A percentile compares a stretch with the other conserved stretches of the same genome.
Conservation (phyloP, 1,140 invertebrate species). For the Pachyrhynchus sulphureomaculatus region DNA sequence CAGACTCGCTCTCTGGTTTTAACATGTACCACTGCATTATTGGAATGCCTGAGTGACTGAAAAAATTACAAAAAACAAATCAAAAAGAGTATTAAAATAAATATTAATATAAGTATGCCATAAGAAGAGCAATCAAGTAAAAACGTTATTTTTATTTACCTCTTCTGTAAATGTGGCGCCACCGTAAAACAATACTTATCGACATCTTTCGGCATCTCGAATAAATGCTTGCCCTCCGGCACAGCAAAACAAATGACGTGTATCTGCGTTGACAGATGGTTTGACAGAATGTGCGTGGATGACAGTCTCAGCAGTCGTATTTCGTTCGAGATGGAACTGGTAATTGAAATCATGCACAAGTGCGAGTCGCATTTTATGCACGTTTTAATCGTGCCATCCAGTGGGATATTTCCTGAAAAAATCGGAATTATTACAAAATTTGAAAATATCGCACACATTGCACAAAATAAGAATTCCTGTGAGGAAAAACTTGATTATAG, state of each 20-base stretch:
- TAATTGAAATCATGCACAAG: conserved; percentile 55
- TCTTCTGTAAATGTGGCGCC: conserved; percentile 51
- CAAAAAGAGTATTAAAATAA: too few species aligned
- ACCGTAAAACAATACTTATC: conserved; percentile 50
- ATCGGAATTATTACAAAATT: not conserved
- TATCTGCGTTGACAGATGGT: conserved; percentile 55
- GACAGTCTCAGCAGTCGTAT: conserved; percentile 57
- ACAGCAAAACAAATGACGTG: conserved; percentile 55
- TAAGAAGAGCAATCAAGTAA: too few species aligned
- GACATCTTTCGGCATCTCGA: conserved; percentile 50
- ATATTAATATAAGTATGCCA: too few species aligned
- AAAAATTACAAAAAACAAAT: conserved; percentile 41
- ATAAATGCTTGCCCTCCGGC: conserved; percentile 45
- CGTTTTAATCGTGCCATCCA: conserved; percentile 57
- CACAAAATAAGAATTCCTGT: not conserved
- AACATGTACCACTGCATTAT: conserved; percentile 54
- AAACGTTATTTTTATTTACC: conserved; percentile 36
- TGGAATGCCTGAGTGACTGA: conserved; percentile 53
- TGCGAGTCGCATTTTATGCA: conserved; percentile 54
- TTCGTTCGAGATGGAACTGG: conserved; percentile 56
- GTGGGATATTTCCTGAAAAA: conserved; percentile 52
- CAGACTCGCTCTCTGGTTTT: conserved; percentile 25
- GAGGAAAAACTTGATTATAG: not conserved
- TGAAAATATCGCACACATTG: too few species aligned
- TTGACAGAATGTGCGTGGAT: conserved; percentile 59